A percentile compares a stretch with the other conserved stretches of the same genome.
Evolutionary conservation across 2,888 invertebrate genomes (phyloP).

Genomic region (Aphodius sticticus): DNA sequence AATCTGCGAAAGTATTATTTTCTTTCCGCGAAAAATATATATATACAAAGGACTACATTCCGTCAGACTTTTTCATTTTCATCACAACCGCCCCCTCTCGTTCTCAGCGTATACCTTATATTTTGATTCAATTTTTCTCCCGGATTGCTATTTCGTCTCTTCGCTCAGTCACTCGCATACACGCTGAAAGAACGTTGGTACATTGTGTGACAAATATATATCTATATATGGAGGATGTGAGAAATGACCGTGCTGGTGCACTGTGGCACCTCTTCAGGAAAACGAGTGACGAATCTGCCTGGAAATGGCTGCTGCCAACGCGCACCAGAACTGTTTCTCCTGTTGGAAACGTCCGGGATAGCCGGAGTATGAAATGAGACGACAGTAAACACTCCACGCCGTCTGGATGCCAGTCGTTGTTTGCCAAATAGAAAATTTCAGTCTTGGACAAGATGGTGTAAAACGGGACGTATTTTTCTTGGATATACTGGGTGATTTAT

Average conservation of each 20-base stretch:
- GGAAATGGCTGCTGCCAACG: constrained; percentile 10
- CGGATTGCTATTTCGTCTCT: constrained; percentile 10
- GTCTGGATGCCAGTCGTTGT: background rate
- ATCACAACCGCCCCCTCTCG: background rate
- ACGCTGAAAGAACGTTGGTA: background rate
- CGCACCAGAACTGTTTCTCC: constrained; percentile 9
- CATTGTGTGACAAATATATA: constrained; percentile 22
- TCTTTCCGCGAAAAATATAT: no score
- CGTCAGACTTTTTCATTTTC: background rate
- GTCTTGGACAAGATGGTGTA: background rate
- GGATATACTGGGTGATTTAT: background rate
- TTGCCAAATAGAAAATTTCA: constrained; percentile 24
- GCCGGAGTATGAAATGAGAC: constrained; percentile 7
- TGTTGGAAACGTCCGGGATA: constrained; percentile 10
- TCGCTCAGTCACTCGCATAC: background rate
- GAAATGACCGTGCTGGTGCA: constrained; percentile 17
- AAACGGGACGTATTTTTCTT: background rate
- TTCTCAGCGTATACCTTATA: background rate
- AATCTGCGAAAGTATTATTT: no score
- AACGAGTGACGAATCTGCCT: constrained; percentile 9
- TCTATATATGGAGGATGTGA: background rate
- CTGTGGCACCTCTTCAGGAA: constrained; percentile 9
- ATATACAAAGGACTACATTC: no score
- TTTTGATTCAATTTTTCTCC: constrained; percentile 11
- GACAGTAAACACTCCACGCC: constrained; percentile 23